Percentiles rank a stretch among this genome's conserved stretches.
Conservation (phyloP, 1,140 invertebrate species). For the Drosophila lowei region DNA sequence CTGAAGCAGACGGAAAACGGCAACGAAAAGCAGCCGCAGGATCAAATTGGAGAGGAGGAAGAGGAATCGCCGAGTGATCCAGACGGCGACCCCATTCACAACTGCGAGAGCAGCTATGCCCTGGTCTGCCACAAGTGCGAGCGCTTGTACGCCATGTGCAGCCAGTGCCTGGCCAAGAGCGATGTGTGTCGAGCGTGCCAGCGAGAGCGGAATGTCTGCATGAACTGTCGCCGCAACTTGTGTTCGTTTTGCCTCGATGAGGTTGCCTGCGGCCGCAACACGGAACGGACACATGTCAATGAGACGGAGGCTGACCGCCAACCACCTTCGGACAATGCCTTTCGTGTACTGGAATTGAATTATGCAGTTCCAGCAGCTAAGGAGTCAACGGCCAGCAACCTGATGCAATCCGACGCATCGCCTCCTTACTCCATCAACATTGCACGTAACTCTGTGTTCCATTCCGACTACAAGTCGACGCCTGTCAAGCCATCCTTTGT, state of each 20-base stretch:
- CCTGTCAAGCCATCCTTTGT: constrained; percentile 51
- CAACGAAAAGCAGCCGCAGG: constrained; percentile 10
- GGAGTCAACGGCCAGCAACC: constrained; percentile 32
- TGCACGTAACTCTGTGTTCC: constrained; percentile 66
- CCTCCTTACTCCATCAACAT: constrained; percentile 76
- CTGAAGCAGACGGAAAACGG: constrained; percentile 34
- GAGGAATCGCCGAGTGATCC: not conserved
- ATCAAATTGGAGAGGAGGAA: not conserved
- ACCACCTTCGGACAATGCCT: constrained; percentile 38
- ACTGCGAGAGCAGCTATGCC: constrained; percentile 62
- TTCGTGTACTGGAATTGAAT: constrained; percentile 69
- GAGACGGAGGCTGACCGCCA: constrained; percentile 31
- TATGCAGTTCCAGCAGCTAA: constrained; percentile 38
- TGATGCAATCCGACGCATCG: constrained; percentile 12
- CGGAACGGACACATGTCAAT: constrained; percentile 63
- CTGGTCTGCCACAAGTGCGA: constrained; percentile 76
- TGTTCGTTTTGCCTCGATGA: constrained; percentile 77
- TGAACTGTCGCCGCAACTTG: constrained; percentile 70
- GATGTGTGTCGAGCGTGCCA: constrained; percentile 72
- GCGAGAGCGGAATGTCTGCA: constrained; percentile 73
- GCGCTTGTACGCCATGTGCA: constrained; percentile 68
- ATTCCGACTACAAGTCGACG: constrained; percentile 61
- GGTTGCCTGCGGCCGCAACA: constrained; percentile 66
- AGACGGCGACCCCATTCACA: constrained; percentile 28
- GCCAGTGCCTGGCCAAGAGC: constrained; percentile 65